A percentile compares a stretch with the other conserved stretches of the same genome.
phyloP scores from a whole-genome alignment of 2,888 invertebrate genomes.

The Byasa hedistus region DNA sequence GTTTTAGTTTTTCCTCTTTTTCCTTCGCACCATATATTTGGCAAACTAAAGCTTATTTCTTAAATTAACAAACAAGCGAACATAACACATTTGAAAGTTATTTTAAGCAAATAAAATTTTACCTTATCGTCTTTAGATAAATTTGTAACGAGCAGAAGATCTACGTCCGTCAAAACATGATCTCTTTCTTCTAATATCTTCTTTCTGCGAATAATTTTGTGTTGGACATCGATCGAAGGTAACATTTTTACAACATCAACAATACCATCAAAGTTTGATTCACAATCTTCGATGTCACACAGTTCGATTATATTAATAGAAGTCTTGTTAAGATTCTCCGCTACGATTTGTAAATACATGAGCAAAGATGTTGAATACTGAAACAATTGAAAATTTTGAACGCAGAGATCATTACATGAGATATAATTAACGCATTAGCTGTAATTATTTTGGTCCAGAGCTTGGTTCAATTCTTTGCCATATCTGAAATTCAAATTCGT shows the following conservation, averaged over 20 bases:
- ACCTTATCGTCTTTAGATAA: slow-evolving; percentile 41
- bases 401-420: too few species aligned
- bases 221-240: slow-evolving; percentile 33
- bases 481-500: too few species aligned
- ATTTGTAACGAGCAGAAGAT: slow-evolving; percentile 39
- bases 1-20: neutral
- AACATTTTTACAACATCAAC: slow-evolving; percentile 32
- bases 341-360: slow-evolving; percentile 43
- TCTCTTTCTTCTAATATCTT: slow-evolving; percentile 29
- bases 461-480: too few species aligned
- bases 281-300: slow-evolving; percentile 28
- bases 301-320: slow-evolving; percentile 40
- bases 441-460: too few species aligned
- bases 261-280: slow-evolving; percentile 32
- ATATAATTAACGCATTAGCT: too few species aligned
- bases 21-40: neutral
- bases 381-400: slow-evolving; percentile 16
- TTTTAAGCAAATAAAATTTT: slow-evolving; percentile 10
- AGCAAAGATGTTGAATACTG: slow-evolving; percentile 39
- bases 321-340: slow-evolving; percentile 43
- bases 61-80: neutral
- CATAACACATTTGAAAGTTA: neutral
- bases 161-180: slow-evolving; percentile 31
- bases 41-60: neutral
- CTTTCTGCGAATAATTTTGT: slow-evolving; percentile 31